Evolutionary conservation across 2,888 invertebrate species (phyloP), one percentile per base, ranked within the genome.

Genomic region (Tachina grossa): DNA sequence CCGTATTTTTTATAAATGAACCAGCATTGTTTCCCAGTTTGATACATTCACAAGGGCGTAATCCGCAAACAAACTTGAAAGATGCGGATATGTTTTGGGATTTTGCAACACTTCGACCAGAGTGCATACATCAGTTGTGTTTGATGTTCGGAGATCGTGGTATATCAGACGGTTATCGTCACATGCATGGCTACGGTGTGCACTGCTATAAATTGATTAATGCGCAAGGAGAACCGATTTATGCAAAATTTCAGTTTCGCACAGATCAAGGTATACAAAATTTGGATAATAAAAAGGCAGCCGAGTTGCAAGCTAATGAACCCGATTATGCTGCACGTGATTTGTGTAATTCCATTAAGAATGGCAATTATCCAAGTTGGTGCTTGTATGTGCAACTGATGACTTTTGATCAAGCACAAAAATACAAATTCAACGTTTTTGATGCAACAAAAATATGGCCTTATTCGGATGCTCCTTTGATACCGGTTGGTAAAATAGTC

Each of bases 1-100:
- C 98, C 0, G 95, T 98, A 83, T 98, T 98, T 94, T 98, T 98
- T 93, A 95, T 98, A 89, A 95, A 98, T 75, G 98, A 98, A 92
- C 97, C 98, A 0, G 94, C 96, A 19, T 93, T 97, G 71, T 99
- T 99, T 93, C 97, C 98, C 13, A 97, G 97, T 90, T 98, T 99
- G 90, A 98, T 99, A 89, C 99, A 99, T 92, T 98, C 98, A 0
- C 98, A 98, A 92, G 99, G 99, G 92, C 95, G 99, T 87, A 99
- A 99, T 92, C 99, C 99, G 0, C 96, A 95, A 61, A 97, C 97
- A 0, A 97, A 97, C 91, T 93, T 98, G 59, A 98, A 97, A 93
- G 98, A 98, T 93, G 93, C 97, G 2, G 97, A 98, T 90, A 98
- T 98, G 97, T 97, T 98, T 91, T 98, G 98, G 98, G 98, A 98